phyloP scores from a whole-genome alignment of 2,797 vertebrate species.

The Tapera naevia region DNA sequence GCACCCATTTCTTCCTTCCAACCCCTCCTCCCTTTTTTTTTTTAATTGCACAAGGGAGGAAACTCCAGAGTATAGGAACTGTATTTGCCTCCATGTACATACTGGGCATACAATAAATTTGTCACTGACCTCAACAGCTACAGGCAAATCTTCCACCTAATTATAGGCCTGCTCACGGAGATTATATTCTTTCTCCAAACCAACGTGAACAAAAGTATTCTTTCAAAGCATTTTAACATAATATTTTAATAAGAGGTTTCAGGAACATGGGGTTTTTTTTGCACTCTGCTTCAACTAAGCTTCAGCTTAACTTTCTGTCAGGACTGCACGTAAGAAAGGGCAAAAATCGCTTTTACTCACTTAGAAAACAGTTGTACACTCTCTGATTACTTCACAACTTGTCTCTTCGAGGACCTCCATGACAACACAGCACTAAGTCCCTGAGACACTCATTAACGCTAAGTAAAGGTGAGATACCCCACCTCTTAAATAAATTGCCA shows the following conservation, averaged over 20 bases:
- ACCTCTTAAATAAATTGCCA: neutral
- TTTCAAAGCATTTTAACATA: neutral
- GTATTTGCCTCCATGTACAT: neutral
- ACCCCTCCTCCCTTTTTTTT: fast-evolving
- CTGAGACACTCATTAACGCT: neutral
- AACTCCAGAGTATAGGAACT: neutral
- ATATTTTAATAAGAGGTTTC: neutral
- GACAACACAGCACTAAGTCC: neutral
- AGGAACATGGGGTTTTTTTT: neutral
- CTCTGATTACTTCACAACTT: neutral
- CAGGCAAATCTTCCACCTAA: conserved; percentile 14
- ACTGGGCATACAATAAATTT: neutral
- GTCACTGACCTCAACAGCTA: conserved; percentile 29
- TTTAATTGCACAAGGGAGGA: neutral
- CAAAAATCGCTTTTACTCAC: neutral
- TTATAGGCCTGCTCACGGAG: neutral
- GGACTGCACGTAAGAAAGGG: neutral
- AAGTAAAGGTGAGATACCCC: neutral
- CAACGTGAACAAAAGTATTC: neutral
- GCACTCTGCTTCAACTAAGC: neutral
- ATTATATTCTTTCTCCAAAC: neutral
- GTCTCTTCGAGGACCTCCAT: neutral
- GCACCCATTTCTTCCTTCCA: neutral
- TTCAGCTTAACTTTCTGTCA: neutral
- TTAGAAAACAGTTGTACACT: neutral